A percentile compares a stretch with the other conserved stretches of the same genome.
Conservation (phyloP, 2,113 vertebrate genomes). For the Cyphomyrus plagiostoma region DNA sequence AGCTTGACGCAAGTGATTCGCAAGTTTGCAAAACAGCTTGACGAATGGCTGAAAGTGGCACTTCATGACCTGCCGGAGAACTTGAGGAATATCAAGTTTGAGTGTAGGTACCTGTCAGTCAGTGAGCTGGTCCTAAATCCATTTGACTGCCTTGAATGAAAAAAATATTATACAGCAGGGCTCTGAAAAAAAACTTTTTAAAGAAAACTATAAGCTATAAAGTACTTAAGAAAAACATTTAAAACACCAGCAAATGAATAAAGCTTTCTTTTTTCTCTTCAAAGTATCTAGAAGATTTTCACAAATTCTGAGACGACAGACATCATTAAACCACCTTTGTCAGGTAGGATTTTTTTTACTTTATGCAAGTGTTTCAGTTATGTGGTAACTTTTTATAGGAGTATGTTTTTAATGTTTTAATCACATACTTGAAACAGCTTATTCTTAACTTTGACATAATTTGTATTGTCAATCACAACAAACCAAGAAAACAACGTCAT, state of each 20-base stretch:
- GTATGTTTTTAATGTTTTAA: neutral
- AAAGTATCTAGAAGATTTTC: conserved; percentile 97
- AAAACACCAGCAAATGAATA: neutral
- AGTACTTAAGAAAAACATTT: neutral
- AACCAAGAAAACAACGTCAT: neutral
- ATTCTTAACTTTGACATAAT: neutral
- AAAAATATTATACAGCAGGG: neutral
- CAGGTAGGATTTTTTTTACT: conserved; percentile 65
- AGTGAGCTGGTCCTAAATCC: neutral
- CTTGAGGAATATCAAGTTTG: conserved; percentile 95
- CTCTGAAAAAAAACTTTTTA: neutral
- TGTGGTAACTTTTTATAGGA: neutral
- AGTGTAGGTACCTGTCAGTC: conserved; percentile 61
- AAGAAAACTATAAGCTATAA: neutral
- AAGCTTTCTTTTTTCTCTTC: conserved; percentile 37
- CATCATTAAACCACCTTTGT: conserved; percentile 96
- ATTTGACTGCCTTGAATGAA: neutral
- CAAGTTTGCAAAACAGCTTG: conserved; percentile 97
- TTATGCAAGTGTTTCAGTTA: neutral
- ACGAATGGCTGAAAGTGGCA: conserved; percentile 96
- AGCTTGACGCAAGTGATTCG: conserved; percentile 98
- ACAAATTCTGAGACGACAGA: conserved; percentile 93
- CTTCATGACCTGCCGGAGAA: conserved; percentile 96
- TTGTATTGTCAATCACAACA: neutral
- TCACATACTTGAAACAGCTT: neutral